Percentiles rank a stretch among this genome's conserved stretches.
These are phyloP conservation scores for Tamias sibiricus DNA, from an alignment of 2,113 vertebrate species.

Conservation along the genomic window DNA sequence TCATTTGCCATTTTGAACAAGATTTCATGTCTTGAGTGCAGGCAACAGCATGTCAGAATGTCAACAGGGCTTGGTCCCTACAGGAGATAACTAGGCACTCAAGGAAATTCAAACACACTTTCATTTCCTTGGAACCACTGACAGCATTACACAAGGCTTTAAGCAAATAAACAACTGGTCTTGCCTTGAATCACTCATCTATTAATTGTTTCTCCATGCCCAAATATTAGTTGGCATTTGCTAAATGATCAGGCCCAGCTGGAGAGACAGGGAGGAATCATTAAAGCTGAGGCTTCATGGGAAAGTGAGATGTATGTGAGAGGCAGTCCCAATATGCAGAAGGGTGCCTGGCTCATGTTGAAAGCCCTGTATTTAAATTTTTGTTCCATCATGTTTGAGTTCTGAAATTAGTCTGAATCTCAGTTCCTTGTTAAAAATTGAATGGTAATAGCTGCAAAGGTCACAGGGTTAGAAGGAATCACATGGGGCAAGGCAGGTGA, in stretches of 20 bases:
- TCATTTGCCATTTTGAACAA: not conserved
- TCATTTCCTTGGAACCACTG: slow-evolving; percentile 36
- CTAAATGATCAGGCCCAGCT: slow-evolving; percentile 42
- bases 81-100: not conserved
- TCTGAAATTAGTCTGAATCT: not conserved
- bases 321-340: not conserved
- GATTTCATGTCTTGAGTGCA: not conserved
- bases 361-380: not conserved
- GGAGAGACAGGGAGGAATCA: not conserved
- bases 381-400: not conserved
- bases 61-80: not conserved
- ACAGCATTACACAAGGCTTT: not conserved
- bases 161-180: slow-evolving; percentile 16
- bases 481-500: not conserved
- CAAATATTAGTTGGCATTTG: slow-evolving; percentile 39
- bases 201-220: slow-evolving; percentile 41
- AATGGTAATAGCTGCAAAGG: not conserved
- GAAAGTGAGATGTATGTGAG: not conserved
- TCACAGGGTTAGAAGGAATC: not conserved
- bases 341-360: not conserved
- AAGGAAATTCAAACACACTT: not conserved
- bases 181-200: slow-evolving; percentile 42
- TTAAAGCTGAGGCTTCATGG: not conserved
- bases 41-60: not conserved
- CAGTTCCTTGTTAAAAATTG: not conserved